phyloP scores from a whole-genome alignment of 2,888 invertebrate genomes.

The Nysson spinosus region DNA sequence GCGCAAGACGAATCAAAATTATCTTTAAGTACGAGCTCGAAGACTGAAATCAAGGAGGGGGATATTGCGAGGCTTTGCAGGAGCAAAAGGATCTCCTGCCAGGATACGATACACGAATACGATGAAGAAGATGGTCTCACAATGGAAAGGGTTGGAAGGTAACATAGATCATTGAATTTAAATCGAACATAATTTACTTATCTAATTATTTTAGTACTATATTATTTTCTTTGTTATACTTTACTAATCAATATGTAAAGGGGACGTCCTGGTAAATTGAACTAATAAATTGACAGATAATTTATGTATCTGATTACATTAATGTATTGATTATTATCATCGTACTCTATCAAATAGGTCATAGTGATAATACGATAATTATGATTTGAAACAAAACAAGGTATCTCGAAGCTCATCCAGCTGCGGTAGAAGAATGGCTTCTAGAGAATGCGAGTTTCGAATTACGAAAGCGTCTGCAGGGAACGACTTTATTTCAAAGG shows the following conservation, averaged over 20 bases:
- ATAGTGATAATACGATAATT: background rate
- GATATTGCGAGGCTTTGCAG: conserved; percentile 63
- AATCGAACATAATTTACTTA: too few species aligned
- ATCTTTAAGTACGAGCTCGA: conserved; percentile 62
- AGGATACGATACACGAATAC: conserved; percentile 68
- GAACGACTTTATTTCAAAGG: conserved; percentile 46
- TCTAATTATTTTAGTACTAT: too few species aligned
- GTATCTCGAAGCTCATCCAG: conserved; percentile 82
- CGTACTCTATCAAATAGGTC: too few species aligned
- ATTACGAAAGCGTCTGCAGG: conserved; percentile 81
- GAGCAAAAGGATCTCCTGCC: conserved; percentile 66
- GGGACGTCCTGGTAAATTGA: too few species aligned
- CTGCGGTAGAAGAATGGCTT: conserved; percentile 86
- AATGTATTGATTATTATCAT: too few species aligned
- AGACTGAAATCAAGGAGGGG: conserved; percentile 63
- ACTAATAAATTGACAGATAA: too few species aligned
- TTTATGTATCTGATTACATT: too few species aligned
- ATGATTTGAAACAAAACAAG: conserved; percentile 52
- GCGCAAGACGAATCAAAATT: conserved; percentile 66
- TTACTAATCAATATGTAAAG: too few species aligned
- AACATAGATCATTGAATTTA: conserved; percentile 3
- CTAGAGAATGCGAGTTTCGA: conserved; percentile 86
- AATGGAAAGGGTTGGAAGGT: conserved; percentile 74
- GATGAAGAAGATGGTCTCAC: conserved; percentile 71
- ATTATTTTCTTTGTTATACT: too few species aligned